Percentiles rank a stretch among this genome's conserved stretches.
Conservation (phyloP, 2,113 vertebrate genomes). For the Melierax canorus region DNA sequence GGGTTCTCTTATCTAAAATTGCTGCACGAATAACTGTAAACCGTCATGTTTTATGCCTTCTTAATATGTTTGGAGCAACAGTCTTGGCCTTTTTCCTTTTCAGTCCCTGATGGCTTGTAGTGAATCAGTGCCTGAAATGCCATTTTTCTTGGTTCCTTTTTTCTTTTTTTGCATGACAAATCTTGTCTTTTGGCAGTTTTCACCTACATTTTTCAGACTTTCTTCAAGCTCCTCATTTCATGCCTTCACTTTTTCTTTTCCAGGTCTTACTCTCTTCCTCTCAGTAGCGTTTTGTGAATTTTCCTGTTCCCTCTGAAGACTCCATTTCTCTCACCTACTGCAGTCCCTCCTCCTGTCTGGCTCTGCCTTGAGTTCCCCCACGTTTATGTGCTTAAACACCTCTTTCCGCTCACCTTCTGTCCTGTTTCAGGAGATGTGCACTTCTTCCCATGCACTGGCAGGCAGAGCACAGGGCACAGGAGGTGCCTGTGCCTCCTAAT, state of each 20-base stretch:
- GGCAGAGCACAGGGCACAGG: background rate
- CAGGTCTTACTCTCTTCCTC: background rate
- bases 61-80: background rate
- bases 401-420: background rate
- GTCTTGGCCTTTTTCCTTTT: background rate
- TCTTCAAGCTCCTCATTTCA: background rate
- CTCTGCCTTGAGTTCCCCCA: background rate
- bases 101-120: background rate
- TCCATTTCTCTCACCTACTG: background rate
- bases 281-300: background rate
- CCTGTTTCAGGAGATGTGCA: background rate
- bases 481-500: background rate
- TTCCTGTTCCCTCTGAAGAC: background rate
- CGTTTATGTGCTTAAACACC: background rate
- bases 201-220: background rate
- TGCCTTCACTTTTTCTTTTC: background rate
- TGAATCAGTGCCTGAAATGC: background rate
- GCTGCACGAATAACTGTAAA: background rate
- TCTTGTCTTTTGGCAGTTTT: background rate
- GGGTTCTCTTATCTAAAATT: background rate
- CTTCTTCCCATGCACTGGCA: background rate
- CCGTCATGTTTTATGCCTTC: background rate
- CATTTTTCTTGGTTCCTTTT: background rate
- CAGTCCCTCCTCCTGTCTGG: background rate
- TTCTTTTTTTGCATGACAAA: background rate